A percentile compares a stretch with the other conserved stretches of the same genome.
Conservation (phyloP, 2,888 invertebrate genomes). For the Lasioglossum figueresi region DNA sequence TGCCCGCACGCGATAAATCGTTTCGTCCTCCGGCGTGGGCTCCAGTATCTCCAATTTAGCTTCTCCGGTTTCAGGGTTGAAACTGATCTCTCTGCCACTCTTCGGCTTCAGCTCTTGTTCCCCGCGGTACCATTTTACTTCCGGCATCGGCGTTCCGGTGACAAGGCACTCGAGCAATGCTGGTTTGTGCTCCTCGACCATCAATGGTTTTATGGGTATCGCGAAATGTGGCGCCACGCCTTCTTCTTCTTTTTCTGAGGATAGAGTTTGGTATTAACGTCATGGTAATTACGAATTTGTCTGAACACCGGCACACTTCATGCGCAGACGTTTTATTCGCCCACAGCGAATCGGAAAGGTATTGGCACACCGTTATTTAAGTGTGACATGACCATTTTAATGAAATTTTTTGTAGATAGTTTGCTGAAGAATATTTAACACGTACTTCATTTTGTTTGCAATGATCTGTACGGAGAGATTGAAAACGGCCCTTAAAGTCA, state of each 20-base stretch:
- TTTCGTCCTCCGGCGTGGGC: conserved; percentile 88
- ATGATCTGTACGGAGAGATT: no score
- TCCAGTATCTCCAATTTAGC: conserved; percentile 88
- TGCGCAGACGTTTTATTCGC: neutral
- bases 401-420: neutral
- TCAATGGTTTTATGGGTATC: conserved; percentile 88
- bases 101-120: conserved; percentile 87
- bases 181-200: conserved; percentile 87
- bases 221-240: conserved; percentile 89
- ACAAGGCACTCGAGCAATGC: conserved; percentile 89
- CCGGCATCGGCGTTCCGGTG: conserved; percentile 88
- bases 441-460: no score
- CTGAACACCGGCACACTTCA: neutral
- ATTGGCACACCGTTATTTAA: neutral
- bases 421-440: neutral
- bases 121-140: conserved; percentile 89
- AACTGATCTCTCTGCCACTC: conserved; percentile 86
- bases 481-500: no score
- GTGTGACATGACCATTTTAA: no score
- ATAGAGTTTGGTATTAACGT: conserved; percentile 17
- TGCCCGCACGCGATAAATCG: conserved; percentile 89
- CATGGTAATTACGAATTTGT: neutral
- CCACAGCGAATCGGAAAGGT: neutral
- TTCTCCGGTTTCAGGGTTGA: conserved; percentile 87
- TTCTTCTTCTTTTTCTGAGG: conserved; percentile 88